phyloP scores from a whole-genome alignment of 1,140 invertebrate species.

The Drosophila willistoni region DNA sequence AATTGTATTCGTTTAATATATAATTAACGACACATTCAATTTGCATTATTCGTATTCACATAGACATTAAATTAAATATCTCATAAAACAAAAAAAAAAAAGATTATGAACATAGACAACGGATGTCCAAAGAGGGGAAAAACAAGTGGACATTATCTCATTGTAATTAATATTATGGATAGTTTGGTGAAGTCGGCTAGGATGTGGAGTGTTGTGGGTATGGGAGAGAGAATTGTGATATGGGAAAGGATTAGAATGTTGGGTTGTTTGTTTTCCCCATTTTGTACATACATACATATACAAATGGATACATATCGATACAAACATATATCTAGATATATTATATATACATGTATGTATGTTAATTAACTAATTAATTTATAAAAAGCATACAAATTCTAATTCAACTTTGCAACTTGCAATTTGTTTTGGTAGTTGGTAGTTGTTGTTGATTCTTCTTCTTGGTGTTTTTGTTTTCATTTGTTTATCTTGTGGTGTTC shows the following conservation, averaged over 20 bases:
- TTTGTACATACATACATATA: slow-evolving; percentile 5
- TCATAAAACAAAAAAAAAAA: neutral
- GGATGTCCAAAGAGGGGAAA: neutral
- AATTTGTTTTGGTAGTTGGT: slow-evolving; percentile 34
- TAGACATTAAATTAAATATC: slow-evolving; percentile 1
- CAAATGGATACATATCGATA: slow-evolving; percentile 4
- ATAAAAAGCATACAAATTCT: slow-evolving; percentile 68
- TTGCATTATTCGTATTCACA: slow-evolving; percentile 3
- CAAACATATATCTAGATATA: slow-evolving; percentile 25
- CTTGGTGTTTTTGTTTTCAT: slow-evolving; percentile 23
- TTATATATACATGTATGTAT: slow-evolving; percentile 42
- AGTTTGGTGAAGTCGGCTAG: no score
- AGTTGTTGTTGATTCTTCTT: slow-evolving; percentile 31
- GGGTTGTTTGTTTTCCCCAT: neutral
- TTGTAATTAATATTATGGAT: neutral
- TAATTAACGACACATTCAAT: slow-evolving; percentile 6
- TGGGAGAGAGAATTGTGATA: neutral
- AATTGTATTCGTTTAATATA: slow-evolving; percentile 10
- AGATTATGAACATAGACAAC: neutral
- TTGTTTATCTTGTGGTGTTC: slow-evolving; percentile 28
- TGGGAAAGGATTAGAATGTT: neutral
- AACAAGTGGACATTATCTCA: neutral
- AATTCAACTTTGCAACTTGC: slow-evolving; percentile 32
- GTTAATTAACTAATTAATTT: slow-evolving; percentile 74
- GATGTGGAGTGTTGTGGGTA: neutral